These are phyloP conservation scores for Tenthredo scrophulariae DNA, from an alignment of 2,888 invertebrate species.

Conservation along the genomic window DNA sequence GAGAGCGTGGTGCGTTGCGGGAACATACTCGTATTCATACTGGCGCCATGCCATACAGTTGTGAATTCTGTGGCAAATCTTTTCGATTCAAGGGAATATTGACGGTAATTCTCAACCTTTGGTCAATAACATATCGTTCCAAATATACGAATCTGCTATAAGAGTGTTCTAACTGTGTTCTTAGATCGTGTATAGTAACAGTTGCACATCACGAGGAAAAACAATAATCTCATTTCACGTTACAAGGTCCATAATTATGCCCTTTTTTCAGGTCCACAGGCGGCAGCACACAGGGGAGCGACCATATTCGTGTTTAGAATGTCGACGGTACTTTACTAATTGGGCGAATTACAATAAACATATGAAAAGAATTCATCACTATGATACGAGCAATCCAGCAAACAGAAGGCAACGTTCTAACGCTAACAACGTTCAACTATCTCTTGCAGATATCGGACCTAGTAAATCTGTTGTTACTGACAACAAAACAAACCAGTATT, in stretches of 20 bases:
- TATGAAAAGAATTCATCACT: constrained; percentile 85
- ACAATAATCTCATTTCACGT: not conserved
- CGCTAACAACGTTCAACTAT: not conserved
- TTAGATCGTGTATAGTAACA: not conserved
- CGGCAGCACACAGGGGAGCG: constrained; percentile 85
- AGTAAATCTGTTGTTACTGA: not conserved
- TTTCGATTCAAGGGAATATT: constrained; percentile 86
- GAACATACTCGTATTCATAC: constrained; percentile 87
- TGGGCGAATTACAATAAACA: constrained; percentile 93
- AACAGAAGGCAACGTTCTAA: constrained; percentile 40
- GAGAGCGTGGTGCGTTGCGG: constrained; percentile 84
- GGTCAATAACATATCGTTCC: not conserved
- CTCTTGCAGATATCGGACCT: not conserved
- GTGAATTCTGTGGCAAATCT: constrained; percentile 85
- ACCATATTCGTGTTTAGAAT: constrained; percentile 87
- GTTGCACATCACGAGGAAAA: not conserved
- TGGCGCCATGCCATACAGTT: constrained; percentile 86
- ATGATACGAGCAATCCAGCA: constrained; percentile 79
- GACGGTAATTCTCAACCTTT: constrained; percentile 77
- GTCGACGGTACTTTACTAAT: constrained; percentile 88
- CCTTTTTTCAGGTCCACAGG: constrained; percentile 81
- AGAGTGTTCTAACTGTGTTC: too few species aligned
- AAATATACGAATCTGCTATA: not conserved
- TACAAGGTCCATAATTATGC: not conserved
- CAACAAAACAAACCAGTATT: not conserved